Base-by-base conservation (phyloP, 2,113 vertebrate genomes). In the Tetrao urogallus region DNA sequence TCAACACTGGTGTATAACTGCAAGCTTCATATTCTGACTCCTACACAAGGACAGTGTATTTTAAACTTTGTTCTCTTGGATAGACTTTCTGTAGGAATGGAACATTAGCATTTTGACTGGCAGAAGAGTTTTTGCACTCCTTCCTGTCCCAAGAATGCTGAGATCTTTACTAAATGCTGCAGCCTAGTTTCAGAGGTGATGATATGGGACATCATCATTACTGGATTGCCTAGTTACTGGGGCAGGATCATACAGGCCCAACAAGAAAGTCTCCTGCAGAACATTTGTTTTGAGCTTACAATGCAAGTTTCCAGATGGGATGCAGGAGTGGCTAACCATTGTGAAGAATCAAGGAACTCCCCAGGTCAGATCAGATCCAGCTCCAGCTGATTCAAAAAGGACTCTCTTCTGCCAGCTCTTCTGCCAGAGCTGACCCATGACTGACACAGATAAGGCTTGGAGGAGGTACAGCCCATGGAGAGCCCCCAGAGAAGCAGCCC, bases 1-100 rank as follows among this genome's bases (percentile, higher is more conserved):
- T 6, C 13, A 25, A 10, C 0, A 0, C 0, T 54, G 13, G 6
- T 65, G 32, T 30, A 47, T 72, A 80, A 66, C 50, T 0, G 0
- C 11, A 24, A 58, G 32, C n/a, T 91, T 54, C 25, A 9, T 0
- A 1, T 45, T 30, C n/a, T 6, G 34, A 45, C 11, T 54, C 13
- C n/a, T 65, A 54, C 10, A 2, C 10, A 47, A 25, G 10, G 10
- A 10, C 32, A 2, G 6, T 0, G 0, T 2, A 6, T 82, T 82
- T 82, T 52, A 74, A 50, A 9, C 20, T 27, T 15, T 56, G 13
- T 17, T 8, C 7, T 43, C 5, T 20, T 45, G 22, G 2, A 43
- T 1, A 54, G 58, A 27, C 1, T 57, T 73, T 22, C 36, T 58
- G 8, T 30, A 36, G 20, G 15, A 18, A 6, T 8, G 6, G 13